A percentile compares a stretch with the other conserved stretches of the same genome.
phyloP scores from a whole-genome alignment of 2,888 invertebrate genomes.

The Eupithecia pulchellata region DNA sequence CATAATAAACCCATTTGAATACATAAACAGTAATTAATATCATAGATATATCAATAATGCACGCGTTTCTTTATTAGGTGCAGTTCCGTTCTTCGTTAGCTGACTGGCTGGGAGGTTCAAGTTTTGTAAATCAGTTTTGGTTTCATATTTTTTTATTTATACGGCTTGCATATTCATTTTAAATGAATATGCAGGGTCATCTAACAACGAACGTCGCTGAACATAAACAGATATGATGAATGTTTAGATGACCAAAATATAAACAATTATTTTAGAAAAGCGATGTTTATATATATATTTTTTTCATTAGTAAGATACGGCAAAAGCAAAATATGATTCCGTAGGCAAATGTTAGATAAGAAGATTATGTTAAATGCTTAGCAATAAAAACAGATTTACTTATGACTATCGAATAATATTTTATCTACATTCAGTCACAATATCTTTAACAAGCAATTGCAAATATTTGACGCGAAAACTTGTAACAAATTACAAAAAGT shows the following conservation, averaged over 20 bases:
- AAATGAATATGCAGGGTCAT: too few species aligned
- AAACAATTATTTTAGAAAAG: not conserved
- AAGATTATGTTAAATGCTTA: conserved; percentile 15
- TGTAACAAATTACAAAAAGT: conserved; percentile 49
- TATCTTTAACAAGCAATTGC: conserved; percentile 76
- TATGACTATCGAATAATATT: conserved; percentile 53
- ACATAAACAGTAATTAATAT: not conserved
- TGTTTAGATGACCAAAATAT: not conserved
- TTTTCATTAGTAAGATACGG: not conserved
- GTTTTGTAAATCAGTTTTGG: not conserved
- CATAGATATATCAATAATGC: not conserved
- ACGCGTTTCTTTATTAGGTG: not conserved
- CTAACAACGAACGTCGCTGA: not conserved
- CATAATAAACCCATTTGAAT: not conserved
- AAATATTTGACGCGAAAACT: conserved; percentile 66
- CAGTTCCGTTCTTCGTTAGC: not conserved
- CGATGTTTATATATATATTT: not conserved
- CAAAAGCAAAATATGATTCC: not conserved
- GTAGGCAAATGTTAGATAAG: not conserved
- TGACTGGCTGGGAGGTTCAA: not conserved
- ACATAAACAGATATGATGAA: not conserved
- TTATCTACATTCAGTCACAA: conserved; percentile 81
- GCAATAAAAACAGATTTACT: conserved; percentile 27
- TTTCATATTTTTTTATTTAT: not conserved
- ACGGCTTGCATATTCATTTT: not conserved